A percentile compares a stretch with the other conserved stretches of the same genome.
Evolutionary conservation across 2,113 vertebrate species (phyloP).

Genomic region (Mormyrus iriodes): DNA sequence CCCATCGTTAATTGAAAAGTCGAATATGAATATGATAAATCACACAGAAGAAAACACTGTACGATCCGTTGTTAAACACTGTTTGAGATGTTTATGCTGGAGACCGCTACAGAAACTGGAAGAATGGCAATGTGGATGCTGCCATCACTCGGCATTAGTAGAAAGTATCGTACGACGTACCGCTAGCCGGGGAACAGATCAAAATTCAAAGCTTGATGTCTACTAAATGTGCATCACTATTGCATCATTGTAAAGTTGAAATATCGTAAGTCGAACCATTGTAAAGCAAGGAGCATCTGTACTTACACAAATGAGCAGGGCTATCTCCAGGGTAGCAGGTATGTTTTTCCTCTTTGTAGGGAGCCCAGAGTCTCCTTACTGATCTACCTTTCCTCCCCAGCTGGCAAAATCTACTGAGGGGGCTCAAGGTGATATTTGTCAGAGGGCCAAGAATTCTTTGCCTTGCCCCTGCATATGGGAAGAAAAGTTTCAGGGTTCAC

Average conservation of each 20-base stretch:
- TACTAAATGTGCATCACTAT: background rate
- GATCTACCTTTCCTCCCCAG: no score
- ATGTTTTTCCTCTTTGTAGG: background rate
- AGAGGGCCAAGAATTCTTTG: no score
- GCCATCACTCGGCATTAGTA: background rate
- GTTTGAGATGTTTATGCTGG: background rate
- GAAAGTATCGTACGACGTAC: background rate
- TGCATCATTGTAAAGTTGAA: background rate
- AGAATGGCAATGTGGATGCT: background rate
- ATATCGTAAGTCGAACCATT: background rate
- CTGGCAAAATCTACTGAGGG: no score
- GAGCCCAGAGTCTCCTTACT: background rate
- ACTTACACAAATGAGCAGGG: background rate
- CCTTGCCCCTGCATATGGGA: no score
- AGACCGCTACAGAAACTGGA: background rate
- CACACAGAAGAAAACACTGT: background rate
- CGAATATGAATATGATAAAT: background rate
- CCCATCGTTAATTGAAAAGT: background rate
- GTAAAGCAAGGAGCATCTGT: background rate
- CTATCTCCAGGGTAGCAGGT: background rate
- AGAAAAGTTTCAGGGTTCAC: background rate
- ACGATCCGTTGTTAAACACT: background rate
- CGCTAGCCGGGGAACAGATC: background rate
- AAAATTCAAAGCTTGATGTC: background rate
- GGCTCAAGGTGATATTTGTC: no score